Evolutionary conservation across 1,140 invertebrate genomes (phyloP).

Genomic region (Xylocopa sonorina): DNA sequence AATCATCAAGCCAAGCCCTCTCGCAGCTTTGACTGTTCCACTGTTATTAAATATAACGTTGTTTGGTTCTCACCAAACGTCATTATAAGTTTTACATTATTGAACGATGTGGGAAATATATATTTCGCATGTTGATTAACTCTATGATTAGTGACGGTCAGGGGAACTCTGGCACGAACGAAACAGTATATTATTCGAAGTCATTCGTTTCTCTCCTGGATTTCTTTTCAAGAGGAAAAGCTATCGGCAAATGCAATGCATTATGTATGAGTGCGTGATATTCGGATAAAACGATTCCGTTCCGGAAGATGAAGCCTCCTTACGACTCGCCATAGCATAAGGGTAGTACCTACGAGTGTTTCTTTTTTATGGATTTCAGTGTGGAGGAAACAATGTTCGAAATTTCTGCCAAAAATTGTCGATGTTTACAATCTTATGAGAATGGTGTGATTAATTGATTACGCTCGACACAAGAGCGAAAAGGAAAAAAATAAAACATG

Average conservation of each 20-base stretch:
- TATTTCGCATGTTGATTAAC: no score
- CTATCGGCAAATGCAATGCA: constrained; percentile 73
- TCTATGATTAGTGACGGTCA: constrained; percentile 4
- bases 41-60: constrained; percentile 5
- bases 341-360: background rate
- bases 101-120: background rate
- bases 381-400: no score
- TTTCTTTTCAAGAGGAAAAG: constrained; percentile 27
- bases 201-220: constrained; percentile 43
- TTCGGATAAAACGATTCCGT: constrained; percentile 8
- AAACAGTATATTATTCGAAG: constrained; percentile 53
- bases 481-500: background rate
- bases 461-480: background rate
- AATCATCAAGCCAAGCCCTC: background rate
- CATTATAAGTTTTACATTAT: background rate
- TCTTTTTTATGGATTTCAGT: background rate
- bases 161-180: background rate
- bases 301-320: constrained; percentile 23
- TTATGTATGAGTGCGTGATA: constrained; percentile 67
- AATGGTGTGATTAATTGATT: background rate
- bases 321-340: constrained; percentile 1
- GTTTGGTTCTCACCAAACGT: background rate
- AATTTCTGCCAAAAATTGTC: no score
- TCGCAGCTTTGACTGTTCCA: constrained; percentile 27
- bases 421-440: no score